A percentile compares a stretch with the other conserved stretches of the same genome.
Conservation (phyloP, 2,797 vertebrate genomes). For the Falco concolor region DNA sequence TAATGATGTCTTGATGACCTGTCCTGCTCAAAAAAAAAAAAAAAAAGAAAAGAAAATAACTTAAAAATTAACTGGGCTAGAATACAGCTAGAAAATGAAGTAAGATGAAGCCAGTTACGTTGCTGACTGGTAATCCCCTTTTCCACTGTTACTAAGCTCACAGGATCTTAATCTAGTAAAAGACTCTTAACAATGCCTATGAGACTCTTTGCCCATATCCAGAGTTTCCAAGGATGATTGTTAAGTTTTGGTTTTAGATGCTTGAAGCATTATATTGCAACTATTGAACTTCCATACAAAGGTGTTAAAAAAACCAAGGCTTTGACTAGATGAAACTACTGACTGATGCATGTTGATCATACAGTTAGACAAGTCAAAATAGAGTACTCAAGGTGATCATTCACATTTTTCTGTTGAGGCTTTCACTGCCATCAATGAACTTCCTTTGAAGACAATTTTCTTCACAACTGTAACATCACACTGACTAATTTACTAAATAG, state of each 20-base stretch:
- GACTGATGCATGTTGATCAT: neutral
- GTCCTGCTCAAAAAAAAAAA: neutral
- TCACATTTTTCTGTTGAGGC: neutral
- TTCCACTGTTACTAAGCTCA: neutral
- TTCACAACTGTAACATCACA: neutral
- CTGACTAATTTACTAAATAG: neutral
- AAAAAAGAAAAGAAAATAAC: neutral
- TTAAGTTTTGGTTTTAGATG: neutral
- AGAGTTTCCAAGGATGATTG: neutral
- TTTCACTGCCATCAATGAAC: neutral
- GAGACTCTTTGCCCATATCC: neutral
- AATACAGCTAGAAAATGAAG: neutral
- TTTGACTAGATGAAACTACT: neutral
- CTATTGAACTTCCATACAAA: neutral
- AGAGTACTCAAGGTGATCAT: neutral
- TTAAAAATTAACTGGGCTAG: neutral
- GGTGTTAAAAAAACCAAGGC: neutral
- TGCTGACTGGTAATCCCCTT: neutral
- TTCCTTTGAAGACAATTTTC: neutral
- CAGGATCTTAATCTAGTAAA: neutral
- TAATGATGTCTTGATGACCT: neutral
- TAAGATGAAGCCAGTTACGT: neutral
- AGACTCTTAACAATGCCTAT: neutral
- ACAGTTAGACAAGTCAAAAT: neutral
- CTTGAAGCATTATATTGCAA: neutral